These are phyloP conservation scores for Gopherus flavomarginatus DNA, from an alignment of 2,113 vertebrate species.

Conservation along the genomic window DNA sequence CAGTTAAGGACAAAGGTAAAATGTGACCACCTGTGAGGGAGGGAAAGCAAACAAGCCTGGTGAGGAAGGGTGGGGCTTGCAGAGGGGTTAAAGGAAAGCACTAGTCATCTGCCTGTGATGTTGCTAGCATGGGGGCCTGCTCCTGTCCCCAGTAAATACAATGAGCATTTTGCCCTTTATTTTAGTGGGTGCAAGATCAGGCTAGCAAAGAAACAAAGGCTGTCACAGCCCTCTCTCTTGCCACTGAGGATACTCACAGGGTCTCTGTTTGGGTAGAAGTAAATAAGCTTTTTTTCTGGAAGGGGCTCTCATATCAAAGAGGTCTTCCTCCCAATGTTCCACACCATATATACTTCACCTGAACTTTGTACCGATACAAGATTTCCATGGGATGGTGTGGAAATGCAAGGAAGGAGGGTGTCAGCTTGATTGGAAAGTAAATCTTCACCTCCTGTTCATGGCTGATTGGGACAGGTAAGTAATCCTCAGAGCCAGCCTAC, in stretches of 20 bases:
- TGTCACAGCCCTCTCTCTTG: accelerated
- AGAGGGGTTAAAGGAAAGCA: not conserved
- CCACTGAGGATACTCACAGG: not conserved
- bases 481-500: constrained; percentile 39
- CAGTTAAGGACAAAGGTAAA: not conserved
- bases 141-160: not conserved
- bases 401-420: constrained; percentile 74
- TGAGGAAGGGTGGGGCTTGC: not conserved
- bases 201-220: not conserved
- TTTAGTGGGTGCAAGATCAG: not conserved
- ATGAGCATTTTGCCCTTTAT: not conserved
- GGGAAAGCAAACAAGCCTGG: not conserved
- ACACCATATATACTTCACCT: constrained; percentile 25
- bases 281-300: not conserved
- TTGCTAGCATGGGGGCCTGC: not conserved
- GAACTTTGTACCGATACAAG: constrained; percentile 61
- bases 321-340: not conserved
- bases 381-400: constrained; percentile 75
- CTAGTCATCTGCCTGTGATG: not conserved
- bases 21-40: not conserved
- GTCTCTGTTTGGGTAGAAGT: not conserved
- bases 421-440: constrained; percentile 71
- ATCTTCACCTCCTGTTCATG: constrained; percentile 77
- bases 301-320: not conserved
- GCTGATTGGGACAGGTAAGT: constrained; percentile 49